phyloP scores from a whole-genome alignment of 2,888 invertebrate genomes.

The Bhutanitis thaidina region DNA sequence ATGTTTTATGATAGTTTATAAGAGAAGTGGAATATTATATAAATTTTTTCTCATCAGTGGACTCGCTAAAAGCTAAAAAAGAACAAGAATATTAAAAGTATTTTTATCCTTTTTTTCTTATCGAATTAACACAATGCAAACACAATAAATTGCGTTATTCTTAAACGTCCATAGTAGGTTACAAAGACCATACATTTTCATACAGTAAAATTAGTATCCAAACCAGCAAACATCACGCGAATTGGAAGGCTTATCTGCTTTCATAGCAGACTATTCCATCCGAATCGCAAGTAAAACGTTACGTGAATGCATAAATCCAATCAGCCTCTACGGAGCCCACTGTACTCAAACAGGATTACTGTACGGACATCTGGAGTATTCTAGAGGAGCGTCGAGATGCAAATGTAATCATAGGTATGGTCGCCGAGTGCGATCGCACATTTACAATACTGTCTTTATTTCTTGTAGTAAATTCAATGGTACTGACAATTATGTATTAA shows the following conservation, averaged over 20 bases:
- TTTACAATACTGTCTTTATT: conserved; percentile 5
- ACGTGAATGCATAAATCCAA: conserved; percentile 24
- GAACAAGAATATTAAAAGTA: no score
- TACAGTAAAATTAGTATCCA: no score
- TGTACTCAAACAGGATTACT: conserved; percentile 32
- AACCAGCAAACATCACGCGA: neutral
- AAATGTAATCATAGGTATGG: conserved; percentile 29
- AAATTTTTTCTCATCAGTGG: no score
- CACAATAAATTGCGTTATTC: no score
- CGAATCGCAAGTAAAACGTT: conserved; percentile 18
- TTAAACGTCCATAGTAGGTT: no score
- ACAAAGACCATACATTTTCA: no score
- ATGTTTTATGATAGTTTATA: no score
- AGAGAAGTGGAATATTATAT: no score
- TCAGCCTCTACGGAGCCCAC: conserved; percentile 24
- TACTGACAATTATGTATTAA: no score
- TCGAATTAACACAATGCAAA: no score
- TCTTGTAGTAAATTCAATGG: neutral
- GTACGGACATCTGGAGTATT: conserved; percentile 32
- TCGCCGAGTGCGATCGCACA: conserved; percentile 1
- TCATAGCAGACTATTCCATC: neutral
- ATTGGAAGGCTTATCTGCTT: neutral
- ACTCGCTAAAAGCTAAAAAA: no score
- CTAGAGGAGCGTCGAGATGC: conserved; percentile 32
- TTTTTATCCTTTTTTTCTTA: no score